Evolutionary conservation across 2,113 vertebrate species (phyloP).

Genomic region (Coptodon rendalli): DNA sequence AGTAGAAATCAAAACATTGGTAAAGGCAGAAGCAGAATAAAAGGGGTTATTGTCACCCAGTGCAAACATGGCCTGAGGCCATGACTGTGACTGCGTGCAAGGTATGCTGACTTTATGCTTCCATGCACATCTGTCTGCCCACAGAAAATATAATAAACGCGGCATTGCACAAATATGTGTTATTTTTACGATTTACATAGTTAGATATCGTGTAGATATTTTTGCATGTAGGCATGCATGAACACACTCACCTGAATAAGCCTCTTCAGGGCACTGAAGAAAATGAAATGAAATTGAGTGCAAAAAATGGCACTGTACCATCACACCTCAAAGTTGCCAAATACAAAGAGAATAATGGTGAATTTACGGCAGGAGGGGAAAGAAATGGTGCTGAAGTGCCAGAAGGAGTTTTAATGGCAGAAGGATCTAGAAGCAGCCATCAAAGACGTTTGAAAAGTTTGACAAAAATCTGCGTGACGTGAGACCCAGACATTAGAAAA

Average conservation of each 20-base stretch:
- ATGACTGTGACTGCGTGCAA: constrained; percentile 67
- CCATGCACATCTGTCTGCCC: constrained; percentile 47
- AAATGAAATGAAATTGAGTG: constrained; percentile 74
- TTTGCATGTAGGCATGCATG: background rate
- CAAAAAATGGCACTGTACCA: constrained; percentile 68
- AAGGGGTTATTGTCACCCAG: constrained; percentile 82
- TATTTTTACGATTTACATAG: constrained; percentile 31
- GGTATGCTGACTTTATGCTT: constrained; percentile 60
- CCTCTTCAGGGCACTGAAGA: constrained; percentile 31
- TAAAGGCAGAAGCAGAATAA: constrained; percentile 79
- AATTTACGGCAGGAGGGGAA: background rate
- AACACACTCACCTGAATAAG: constrained; percentile 4
- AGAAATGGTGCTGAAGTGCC: background rate
- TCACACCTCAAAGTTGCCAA: constrained; percentile 43
- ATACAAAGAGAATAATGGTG: constrained; percentile 46
- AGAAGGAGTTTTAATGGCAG: constrained; percentile 3
- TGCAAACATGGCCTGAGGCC: constrained; percentile 76
- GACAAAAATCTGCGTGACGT: background rate
- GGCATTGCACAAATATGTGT: constrained; percentile 1
- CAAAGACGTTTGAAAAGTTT: background rate
- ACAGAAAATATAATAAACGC: constrained; percentile 30
- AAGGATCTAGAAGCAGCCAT: background rate
- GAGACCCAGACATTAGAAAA: background rate
- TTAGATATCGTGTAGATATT: constrained; percentile 16
- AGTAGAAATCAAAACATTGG: constrained; percentile 95